These are phyloP conservation scores for Calameuta filiformis DNA, from an alignment of 2,888 invertebrate genomes.

Conservation along the genomic window DNA sequence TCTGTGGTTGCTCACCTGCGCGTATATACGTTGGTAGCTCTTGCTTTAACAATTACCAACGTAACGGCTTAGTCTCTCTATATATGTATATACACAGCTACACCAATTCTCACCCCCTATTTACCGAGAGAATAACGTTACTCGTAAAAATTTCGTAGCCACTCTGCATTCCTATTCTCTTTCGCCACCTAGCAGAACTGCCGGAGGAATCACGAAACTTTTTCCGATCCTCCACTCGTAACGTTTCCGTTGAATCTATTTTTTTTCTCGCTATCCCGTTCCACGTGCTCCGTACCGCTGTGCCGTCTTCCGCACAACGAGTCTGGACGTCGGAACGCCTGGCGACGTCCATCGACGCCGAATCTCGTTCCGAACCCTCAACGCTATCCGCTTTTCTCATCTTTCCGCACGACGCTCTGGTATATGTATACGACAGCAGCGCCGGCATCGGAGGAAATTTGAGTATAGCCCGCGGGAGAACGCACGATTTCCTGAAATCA, in stretches of 20 bases:
- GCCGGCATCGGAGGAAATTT: neutral
- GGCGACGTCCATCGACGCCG: neutral
- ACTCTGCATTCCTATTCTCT: neutral
- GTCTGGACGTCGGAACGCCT: neutral
- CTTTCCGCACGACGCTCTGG: neutral
- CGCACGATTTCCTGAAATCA: slow-evolving; percentile 3
- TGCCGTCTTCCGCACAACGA: neutral
- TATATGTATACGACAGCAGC: neutral
- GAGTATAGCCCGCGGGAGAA: slow-evolving; percentile 3
- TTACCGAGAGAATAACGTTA: neutral
- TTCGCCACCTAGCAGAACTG: neutral
- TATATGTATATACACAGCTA: neutral
- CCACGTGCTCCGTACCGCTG: neutral
- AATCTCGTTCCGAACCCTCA: neutral
- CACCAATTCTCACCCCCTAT: neutral
- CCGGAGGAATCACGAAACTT: neutral
- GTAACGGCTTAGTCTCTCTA: neutral
- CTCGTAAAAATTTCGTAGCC: neutral
- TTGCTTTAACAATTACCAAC: slow-evolving; percentile 9
- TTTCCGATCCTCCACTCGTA: neutral
- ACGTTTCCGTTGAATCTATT: neutral
- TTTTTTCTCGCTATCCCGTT: neutral
- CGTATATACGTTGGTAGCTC: neutral
- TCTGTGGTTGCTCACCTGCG: neutral
- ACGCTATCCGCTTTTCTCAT: neutral